Evolutionary conservation across 2,888 invertebrate species (phyloP), one percentile per base, ranked within the genome.

Genomic region (Xanthia icteritia): DNA sequence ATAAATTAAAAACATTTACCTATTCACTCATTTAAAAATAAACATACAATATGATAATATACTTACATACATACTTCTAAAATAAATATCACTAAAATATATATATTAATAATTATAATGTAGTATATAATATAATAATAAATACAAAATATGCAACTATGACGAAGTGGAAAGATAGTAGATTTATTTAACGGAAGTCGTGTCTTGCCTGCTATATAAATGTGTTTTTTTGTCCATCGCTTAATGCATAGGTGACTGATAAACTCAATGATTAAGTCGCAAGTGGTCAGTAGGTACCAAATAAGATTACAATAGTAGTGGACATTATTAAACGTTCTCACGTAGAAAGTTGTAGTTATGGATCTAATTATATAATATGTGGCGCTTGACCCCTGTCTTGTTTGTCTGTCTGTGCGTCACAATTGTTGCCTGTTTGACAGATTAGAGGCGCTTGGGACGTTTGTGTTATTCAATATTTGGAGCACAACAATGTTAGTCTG

Each of bases 341-440:
- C 77, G 79, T 82, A 84, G 84, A 89, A 86, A 83, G 88, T 88
- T 80, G 83, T 82, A 80, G 73, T 86, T 84, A 86, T 81, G 86
- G 84, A 81, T 87, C 88, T 91, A 92, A 92, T 91, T 91, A 91
- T 86, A 89, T 91, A 91, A 91, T 90, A 89, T 87, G 82, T 80
- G 84, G 82, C 84, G 88, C 87, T 89, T 86, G 89, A 90, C 89
- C 91, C 88, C 86, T 86, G 88, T 72, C 87, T 83, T 60, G 83
- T 87, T 79, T 79, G 87, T 89, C 90, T 83, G 86, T 89, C 86
- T 77, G 88, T 81, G 78, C 60, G 70, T 82, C 77, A 85, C 79
- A 89, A 89, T 76, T 86, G 82, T 87, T 87, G 82, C 77, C 76
- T 77, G 81, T 61, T 36, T 89, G 85, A 88, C 86, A 85, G 87